Base-by-base conservation (phyloP, 2,113 vertebrate genomes). In the Urocolius indicus region DNA sequence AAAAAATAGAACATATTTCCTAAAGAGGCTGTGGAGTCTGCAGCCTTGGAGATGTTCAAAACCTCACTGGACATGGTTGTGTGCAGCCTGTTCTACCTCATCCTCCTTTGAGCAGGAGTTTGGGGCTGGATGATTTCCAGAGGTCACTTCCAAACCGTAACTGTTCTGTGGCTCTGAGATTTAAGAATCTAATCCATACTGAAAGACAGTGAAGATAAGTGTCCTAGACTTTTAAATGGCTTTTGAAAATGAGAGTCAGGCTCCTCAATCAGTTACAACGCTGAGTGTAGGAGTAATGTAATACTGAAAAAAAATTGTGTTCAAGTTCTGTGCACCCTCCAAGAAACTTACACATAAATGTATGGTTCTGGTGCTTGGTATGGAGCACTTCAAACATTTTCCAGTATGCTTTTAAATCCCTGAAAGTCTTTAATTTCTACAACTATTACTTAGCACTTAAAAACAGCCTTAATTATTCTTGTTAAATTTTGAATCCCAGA, bases 1-100 rank as follows among this genome's bases (percentile, higher is more conserved):
- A 19, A 30, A 10, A 2, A 7, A 22, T 6, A 29, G 36, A 18
- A 10, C 3, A 0, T 30, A 5, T 27, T 88, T 73, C 65, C n/a
- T 10, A 18, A 49, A 32, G 41, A 34, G 19, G 22, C 57, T n/a
- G 10, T 51, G 62, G 46, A 7, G 38, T 41, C 38, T 41, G 38
- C 38, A 41, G n/a, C n/a, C n/a, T n/a, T n/a, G n/a, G n/a, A n/a
- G 38, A 41, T 41, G 38, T 41, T 41, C 38, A 41, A 41, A 41
- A 41, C 38, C 38, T 41, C 38, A 41, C 38, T 58, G 66, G 54
- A 19, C 7, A 0, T 49, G 32, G 49, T 19, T 32, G 1, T 1
- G 19, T 51, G 41, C 49, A 72, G 61, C 45, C 46, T 49, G 65
- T 41, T 68, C 16, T 32, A 26, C 45, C 57, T 84, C 72, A 10